Evolutionary conservation across 2,888 invertebrate species (phyloP).

Genomic region (Nemoura dubitans): DNA sequence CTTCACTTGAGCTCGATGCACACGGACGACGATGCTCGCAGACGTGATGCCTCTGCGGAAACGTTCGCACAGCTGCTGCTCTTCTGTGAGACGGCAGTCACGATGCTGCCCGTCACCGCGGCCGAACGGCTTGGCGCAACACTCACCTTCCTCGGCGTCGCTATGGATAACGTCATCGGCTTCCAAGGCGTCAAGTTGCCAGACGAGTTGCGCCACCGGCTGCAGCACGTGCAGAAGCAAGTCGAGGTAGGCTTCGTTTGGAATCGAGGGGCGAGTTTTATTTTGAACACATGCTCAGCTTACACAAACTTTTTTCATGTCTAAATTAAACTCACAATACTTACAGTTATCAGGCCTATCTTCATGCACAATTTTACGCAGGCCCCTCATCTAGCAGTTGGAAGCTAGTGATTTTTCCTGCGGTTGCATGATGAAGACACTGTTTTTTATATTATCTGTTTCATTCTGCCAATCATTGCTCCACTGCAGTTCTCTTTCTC

Average conservation of each 20-base stretch:
- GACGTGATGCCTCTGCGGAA: not conserved
- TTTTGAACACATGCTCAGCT: too few relatives aligned
- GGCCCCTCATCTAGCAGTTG: too few relatives aligned
- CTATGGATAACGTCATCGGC: not conserved
- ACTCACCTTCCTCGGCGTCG: not conserved
- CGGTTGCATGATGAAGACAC: too few relatives aligned
- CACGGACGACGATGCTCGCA: not conserved
- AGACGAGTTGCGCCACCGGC: not conserved
- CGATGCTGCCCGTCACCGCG: not conserved
- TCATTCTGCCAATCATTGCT: too few relatives aligned
- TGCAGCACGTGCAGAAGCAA: not conserved
- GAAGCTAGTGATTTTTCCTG: too few relatives aligned
- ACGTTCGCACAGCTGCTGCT: conserved; percentile 20
- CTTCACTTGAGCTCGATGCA: conserved; percentile 52
- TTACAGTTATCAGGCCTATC: too few relatives aligned
- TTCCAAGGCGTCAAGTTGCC: not conserved
- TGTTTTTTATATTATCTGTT: too few relatives aligned
- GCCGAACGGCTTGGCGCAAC: not conserved
- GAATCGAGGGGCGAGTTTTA: too few relatives aligned
- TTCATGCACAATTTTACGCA: too few relatives aligned
- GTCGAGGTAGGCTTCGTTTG: not conserved
- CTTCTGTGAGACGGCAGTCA: conserved; percentile 24
- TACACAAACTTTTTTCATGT: too few relatives aligned
- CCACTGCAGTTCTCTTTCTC: too few relatives aligned
- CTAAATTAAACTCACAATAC: too few relatives aligned